Conservation (phyloP, 2,888 invertebrate species). For the Microchrysa polita region DNA sequence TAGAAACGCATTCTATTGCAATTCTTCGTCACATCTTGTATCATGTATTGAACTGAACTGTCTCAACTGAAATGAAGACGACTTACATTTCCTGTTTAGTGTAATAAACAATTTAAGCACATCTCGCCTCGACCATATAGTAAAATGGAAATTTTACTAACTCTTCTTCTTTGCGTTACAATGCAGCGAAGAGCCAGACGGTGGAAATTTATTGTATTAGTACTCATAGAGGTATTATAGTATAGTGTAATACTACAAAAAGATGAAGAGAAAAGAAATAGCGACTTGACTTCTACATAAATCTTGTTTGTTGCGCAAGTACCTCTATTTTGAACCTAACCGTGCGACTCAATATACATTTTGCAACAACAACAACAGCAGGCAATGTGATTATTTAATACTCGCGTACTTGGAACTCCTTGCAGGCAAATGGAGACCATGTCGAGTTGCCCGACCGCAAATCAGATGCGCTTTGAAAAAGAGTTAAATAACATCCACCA, state of each 20-base stretch:
- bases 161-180: background rate
- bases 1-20: no score
- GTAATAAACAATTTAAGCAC: conserved; percentile 1
- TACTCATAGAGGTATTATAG: background rate
- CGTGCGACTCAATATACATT: conserved; percentile 1
- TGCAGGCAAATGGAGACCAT: background rate
- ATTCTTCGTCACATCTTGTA: no score
- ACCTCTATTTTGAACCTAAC: conserved; percentile 8
- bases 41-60: no score
- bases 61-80: background rate
- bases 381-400: conserved; percentile 20
- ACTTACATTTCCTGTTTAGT: conserved; percentile 8
- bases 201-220: conserved; percentile 3
- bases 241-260: conserved; percentile 4
- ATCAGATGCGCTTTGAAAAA: background rate
- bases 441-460: background rate
- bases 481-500: conserved; percentile 25
- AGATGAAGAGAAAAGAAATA: background rate
- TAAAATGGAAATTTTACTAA: background rate
- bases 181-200: background rate
- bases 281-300: background rate
- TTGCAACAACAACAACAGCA: background rate
- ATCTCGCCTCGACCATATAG: background rate
- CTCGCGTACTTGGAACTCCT: background rate
- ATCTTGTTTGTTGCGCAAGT: conserved; percentile 20